Conservation (phyloP, 1,140 invertebrate species). For the Caligus rogercresseyi region DNA sequence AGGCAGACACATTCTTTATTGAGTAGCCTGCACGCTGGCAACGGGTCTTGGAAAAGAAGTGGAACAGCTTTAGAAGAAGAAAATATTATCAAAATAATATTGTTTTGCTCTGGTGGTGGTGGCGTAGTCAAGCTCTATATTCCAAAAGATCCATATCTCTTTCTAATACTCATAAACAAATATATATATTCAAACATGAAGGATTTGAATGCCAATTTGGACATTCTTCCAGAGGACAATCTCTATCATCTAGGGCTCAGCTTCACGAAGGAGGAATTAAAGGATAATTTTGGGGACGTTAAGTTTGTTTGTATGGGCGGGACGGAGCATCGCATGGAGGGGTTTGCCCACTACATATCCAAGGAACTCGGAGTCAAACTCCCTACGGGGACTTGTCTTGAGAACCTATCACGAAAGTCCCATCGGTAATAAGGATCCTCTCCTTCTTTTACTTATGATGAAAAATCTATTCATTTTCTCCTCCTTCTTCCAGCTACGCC, state of each 20-base stretch:
- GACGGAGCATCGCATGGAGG: conserved; percentile 79
- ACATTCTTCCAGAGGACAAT: conserved; percentile 80
- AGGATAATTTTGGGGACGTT: conserved; percentile 89
- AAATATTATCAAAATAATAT: too few species aligned
- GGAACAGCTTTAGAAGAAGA: too few species aligned
- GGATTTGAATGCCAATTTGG: conserved; percentile 56
- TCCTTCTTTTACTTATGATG: background rate
- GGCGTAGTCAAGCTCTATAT: too few species aligned
- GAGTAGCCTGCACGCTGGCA: too few species aligned
- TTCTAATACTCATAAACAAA: too few species aligned
- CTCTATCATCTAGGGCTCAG: conserved; percentile 82
- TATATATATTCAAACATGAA: background rate
- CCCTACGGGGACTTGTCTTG: conserved; percentile 61
- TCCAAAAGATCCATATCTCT: too few species aligned
- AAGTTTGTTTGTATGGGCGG: conserved; percentile 98
- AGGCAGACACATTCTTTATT: too few species aligned
- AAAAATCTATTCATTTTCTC: too few species aligned
- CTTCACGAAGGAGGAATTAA: conserved; percentile 71
- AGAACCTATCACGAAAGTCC: conserved; percentile 75
- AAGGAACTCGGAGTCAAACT: conserved; percentile 71
- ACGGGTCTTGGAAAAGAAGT: too few species aligned
- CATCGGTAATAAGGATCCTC: conserved; percentile 55
- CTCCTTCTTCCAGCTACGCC: background rate
- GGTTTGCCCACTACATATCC: conserved; percentile 76
- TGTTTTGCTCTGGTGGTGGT: too few species aligned